Conservation (phyloP, 2,888 invertebrate genomes). For the Pyrrhia umbra region DNA sequence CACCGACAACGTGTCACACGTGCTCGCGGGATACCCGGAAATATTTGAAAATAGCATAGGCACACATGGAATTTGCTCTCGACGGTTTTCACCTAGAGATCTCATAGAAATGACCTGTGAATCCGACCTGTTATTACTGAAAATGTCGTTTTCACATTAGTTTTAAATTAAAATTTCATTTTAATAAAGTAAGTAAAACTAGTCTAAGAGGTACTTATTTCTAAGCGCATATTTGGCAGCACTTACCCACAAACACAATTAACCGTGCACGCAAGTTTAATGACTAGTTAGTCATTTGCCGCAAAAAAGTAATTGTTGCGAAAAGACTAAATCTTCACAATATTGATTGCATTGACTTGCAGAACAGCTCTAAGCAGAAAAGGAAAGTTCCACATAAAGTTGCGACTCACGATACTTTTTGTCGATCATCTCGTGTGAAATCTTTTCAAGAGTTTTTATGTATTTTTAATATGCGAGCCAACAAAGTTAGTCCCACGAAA, state of each 20-base stretch:
- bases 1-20: constrained; percentile 27
- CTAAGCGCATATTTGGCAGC: constrained; percentile 5
- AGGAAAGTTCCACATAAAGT: constrained; percentile 81
- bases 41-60: constrained; percentile 36
- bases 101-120: constrained; percentile 8
- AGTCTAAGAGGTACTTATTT: no score
- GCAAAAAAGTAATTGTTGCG: constrained; percentile 47
- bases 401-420: constrained; percentile 79
- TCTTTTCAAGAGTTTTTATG: constrained; percentile 68
- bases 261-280: constrained; percentile 22
- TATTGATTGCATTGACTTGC: constrained; percentile 65
- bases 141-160: not conserved
- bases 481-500: constrained; percentile 49
- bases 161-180: no score
- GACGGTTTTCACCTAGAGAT: constrained; percentile 22
- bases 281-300: constrained; percentile 35
- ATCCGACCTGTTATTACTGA: not conserved
- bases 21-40: constrained; percentile 37
- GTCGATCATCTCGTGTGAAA: constrained; percentile 83
- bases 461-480: constrained; percentile 59
- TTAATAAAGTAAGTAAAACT: no score
- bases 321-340: constrained; percentile 48
- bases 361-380: constrained; percentile 77
- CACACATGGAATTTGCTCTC: constrained; percentile 10
- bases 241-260: constrained; percentile 31